Conservation (phyloP, 1,140 invertebrate species). For the Drosophila teissieri region DNA sequence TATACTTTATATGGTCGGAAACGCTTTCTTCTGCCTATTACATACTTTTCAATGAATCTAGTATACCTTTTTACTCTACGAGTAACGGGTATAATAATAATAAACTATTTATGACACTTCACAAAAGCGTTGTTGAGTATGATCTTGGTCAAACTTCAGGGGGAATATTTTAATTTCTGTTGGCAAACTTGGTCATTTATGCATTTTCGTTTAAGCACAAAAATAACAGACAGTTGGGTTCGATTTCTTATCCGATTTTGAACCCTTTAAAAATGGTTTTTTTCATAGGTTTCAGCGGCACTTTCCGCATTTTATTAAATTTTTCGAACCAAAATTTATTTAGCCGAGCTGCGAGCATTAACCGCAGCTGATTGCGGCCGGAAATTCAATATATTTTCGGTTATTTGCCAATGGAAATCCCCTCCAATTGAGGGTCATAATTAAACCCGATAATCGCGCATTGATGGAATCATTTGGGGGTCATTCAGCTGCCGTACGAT, state of each 20-base stretch:
- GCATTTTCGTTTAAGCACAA: background rate
- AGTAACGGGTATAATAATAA: background rate
- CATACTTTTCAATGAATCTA: too few relatives aligned
- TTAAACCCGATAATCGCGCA: slow-evolving; percentile 57
- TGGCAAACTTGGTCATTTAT: background rate
- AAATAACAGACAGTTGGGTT: background rate
- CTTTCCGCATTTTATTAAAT: background rate
- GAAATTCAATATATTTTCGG: slow-evolving; percentile 63
- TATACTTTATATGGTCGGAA: too few relatives aligned
- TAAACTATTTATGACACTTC: slow-evolving; percentile 7
- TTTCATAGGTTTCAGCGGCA: background rate
- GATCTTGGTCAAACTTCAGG: background rate
- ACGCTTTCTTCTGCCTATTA: too few relatives aligned
- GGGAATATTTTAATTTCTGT: background rate
- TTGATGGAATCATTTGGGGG: slow-evolving; percentile 37
- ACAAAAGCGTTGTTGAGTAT: background rate
- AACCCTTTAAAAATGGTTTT: background rate
- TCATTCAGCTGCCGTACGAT: slow-evolving; percentile 18
- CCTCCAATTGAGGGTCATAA: slow-evolving; percentile 45
- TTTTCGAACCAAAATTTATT: slow-evolving; percentile 20
- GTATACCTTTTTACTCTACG: too few relatives aligned
- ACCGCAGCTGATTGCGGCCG: slow-evolving; percentile 57
- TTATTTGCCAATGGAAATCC: slow-evolving; percentile 32
- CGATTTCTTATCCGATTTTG: background rate
- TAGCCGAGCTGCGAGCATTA: slow-evolving; percentile 21